Evolutionary conservation across 1,140 invertebrate species (phyloP).

Genomic region (Drosophila nikananu): DNA sequence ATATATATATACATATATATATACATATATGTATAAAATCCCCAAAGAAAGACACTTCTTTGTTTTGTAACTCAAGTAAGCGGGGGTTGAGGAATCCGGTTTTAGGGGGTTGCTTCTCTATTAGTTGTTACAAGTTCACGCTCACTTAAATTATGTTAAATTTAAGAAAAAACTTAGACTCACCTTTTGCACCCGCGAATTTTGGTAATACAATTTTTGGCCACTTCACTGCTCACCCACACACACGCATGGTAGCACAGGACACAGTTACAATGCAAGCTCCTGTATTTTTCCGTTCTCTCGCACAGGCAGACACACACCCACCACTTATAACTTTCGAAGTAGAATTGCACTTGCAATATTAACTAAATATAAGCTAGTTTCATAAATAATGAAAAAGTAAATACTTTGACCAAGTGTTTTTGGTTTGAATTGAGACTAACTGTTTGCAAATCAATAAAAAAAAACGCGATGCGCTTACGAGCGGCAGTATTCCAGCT

Average conservation of each 20-base stretch:
- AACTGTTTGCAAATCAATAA: slow-evolving; percentile 23
- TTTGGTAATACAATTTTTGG: slow-evolving; percentile 7
- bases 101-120: slow-evolving; percentile 16
- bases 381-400: too few relatives aligned
- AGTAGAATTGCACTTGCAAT: slow-evolving; percentile 3
- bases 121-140: slow-evolving; percentile 8
- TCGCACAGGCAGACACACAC: not conserved
- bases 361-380: slow-evolving; percentile 2
- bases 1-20: not conserved
- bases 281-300: slow-evolving; percentile 9
- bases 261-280: slow-evolving; percentile 6
- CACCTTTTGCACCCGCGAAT: slow-evolving; percentile 6
- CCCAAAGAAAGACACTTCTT: slow-evolving; percentile 7
- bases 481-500: not conserved
- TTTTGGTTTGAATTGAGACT: slow-evolving; percentile 2
- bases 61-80: slow-evolving; percentile 14
- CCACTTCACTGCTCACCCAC: not conserved
- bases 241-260: slow-evolving; percentile 7
- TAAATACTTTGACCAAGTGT: not conserved
- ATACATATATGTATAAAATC: not conserved
- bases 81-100: slow-evolving; percentile 22
- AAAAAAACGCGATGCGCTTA: not conserved
- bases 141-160: not conserved
- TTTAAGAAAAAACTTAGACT: not conserved
- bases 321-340: slow-evolving; percentile 1